Evolutionary conservation across 2,113 vertebrate genomes (phyloP), one percentile per base, ranked within the genome.

Genomic region (Lethenteron camtschaticum): DNA sequence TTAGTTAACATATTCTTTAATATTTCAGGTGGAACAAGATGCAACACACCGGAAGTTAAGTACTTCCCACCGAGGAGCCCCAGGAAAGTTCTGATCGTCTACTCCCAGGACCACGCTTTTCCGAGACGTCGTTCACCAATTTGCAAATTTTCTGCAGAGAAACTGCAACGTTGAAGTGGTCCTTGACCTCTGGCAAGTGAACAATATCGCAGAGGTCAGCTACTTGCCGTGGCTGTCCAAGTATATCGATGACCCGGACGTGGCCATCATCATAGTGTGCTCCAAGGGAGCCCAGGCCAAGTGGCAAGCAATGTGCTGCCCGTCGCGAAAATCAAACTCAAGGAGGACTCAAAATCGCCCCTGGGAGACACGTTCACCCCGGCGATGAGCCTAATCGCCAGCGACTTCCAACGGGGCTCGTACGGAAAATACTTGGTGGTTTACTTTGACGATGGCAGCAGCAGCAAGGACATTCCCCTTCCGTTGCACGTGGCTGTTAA

Each of bases 181-280:
- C 12, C 75, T 86, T 5, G 87, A 85, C 71, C 73, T 80, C 56
- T 86, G 84, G 85, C 82, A 88, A 73, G 83, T 77, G 74, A 76
- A 72, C 69, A 82, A 70, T 60, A 78, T 87, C 10, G 85, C 85
- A 1, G 79, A 83, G 71, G 75, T 81, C 70, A 84, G 85, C 3
- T 82, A 78, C 0, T 77, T 85, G 71, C 82, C 82, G 66, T 87
- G 85, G 85, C 77, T 90, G 12, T 76, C 79, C 41, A 73, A 79
- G 55, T 78, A 85, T 74, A 81, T 72, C 69, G 72, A 76, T 57
- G 72, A 57, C n/a, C 82, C 79, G 1, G 75, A 83, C 1, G 79
- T 68, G 68, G 78, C 9, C n/a, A 24, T 89, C 16, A 76, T 89
- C 73, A 78, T 89, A 58, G 60, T 87, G 3, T 76, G 78, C 41